Evolutionary conservation across 1,140 invertebrate genomes (phyloP).

Genomic region (Hydropsyche tenuis): DNA sequence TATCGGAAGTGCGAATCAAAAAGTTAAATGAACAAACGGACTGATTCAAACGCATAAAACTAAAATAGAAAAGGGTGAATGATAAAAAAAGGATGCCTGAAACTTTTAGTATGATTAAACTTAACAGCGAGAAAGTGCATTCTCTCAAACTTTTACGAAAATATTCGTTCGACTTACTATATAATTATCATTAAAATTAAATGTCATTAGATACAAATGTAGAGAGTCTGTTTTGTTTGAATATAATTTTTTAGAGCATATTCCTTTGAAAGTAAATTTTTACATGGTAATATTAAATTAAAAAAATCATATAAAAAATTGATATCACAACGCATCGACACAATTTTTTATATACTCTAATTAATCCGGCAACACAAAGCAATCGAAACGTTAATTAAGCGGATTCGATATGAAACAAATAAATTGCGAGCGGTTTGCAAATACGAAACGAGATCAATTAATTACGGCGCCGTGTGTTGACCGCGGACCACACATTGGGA

Average conservation of each 20-base stretch:
- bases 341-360: not conserved
- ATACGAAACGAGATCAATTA: constrained; percentile 2
- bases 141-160: not conserved
- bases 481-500: not conserved
- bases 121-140: not conserved
- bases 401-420: constrained; percentile 15
- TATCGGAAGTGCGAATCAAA: constrained; percentile 22
- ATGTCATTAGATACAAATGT: no score
- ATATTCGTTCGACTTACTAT: no score
- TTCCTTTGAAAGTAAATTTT: no score
- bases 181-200: no score
- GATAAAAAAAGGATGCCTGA: not conserved
- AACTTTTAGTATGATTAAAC: constrained; percentile 23
- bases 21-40: constrained; percentile 21
- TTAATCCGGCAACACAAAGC: not conserved
- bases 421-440: constrained; percentile 4
- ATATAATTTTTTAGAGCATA: no score
- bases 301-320: no score
- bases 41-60: not conserved
- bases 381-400: constrained; percentile 18
- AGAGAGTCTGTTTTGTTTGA: no score
- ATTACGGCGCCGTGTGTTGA: not conserved
- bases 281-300: no score
- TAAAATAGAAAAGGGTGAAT: not conserved
- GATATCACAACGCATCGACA: no score